phyloP scores from a whole-genome alignment of 92 coral and sea anemone species.

The Montipora capitata region DNA sequence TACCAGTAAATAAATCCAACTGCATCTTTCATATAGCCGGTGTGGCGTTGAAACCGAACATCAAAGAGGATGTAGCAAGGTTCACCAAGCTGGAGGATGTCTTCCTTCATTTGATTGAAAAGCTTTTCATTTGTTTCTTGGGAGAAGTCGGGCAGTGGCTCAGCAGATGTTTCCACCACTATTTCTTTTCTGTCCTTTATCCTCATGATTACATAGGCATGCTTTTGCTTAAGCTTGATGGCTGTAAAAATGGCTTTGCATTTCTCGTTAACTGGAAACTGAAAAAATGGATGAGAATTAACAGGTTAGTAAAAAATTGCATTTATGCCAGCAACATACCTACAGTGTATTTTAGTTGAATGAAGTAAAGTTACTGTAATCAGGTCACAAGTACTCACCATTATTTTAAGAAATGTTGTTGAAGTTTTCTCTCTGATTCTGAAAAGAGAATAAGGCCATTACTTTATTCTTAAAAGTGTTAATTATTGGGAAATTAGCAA shows the following conservation, averaged over 20 bases:
- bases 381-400: too few species aligned
- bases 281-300: not conserved
- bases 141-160: not conserved
- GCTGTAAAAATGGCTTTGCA: conserved; percentile 10
- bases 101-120: conserved; percentile 9
- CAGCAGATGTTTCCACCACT: not conserved
- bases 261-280: not conserved
- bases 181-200: conserved; percentile 5
- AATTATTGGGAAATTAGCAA: too few species aligned
- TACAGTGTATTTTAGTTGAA: too few species aligned
- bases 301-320: not conserved
- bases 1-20: conserved; percentile 23
- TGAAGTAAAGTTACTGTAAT: too few species aligned
- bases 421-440: too few species aligned
- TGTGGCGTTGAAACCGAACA: not conserved
- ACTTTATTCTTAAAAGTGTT: too few species aligned
- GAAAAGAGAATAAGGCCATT: too few species aligned
- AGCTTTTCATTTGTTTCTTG: not conserved
- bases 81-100: not conserved
- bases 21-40: conserved; percentile 4
- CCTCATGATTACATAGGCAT: conserved; percentile 34
- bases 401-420: too few species aligned
- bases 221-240: conserved; percentile 10
- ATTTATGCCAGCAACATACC: too few species aligned
- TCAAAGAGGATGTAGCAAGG: conserved; percentile 44